A percentile compares a stretch with the other conserved stretches of the same genome.
Evolutionary conservation across 1,140 invertebrate species (phyloP).

Genomic region (Lucilia cuprina): DNA sequence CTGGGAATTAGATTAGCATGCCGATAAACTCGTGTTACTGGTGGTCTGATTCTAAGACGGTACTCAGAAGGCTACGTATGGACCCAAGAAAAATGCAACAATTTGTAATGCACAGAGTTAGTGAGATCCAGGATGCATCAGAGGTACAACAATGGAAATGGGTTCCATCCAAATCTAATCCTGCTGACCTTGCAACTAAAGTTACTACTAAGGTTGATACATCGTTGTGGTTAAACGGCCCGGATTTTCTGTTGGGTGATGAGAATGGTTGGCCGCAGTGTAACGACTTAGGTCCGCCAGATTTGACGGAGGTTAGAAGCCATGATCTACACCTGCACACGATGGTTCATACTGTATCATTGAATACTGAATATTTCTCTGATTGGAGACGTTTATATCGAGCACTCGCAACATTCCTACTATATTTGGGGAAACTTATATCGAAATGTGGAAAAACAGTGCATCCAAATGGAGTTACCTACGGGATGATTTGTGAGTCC

Average conservation of each 20-base stretch:
- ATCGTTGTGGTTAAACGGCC: neutral
- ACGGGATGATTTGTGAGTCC: neutral
- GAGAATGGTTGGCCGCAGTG: neutral
- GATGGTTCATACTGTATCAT: neutral
- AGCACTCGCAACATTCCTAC: conserved; percentile 15
- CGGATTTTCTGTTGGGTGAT: neutral
- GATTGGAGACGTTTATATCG: conserved; percentile 8
- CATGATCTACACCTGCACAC: neutral
- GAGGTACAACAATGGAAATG: conserved; percentile 27
- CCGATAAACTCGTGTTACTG: neutral
- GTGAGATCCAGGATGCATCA: conserved; percentile 46
- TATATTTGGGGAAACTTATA: neutral
- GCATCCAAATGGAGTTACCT: neutral
- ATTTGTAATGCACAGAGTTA: conserved; percentile 42
- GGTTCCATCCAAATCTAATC: conserved; percentile 36
- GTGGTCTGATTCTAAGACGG: conserved; percentile 46
- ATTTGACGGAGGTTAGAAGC: neutral
- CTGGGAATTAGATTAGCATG: conserved; percentile 27
- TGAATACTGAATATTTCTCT: conserved; percentile 21
- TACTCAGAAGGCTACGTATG: conserved; percentile 43
- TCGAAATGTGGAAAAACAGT: neutral
- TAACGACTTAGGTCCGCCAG: neutral
- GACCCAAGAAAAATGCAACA: conserved; percentile 41
- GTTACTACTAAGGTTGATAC: neutral
- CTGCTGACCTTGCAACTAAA: conserved; percentile 36